Evolutionary conservation across 2,113 vertebrate species (phyloP), one percentile per base, ranked within the genome.

Genomic region (Lophochroa leadbeateri): DNA sequence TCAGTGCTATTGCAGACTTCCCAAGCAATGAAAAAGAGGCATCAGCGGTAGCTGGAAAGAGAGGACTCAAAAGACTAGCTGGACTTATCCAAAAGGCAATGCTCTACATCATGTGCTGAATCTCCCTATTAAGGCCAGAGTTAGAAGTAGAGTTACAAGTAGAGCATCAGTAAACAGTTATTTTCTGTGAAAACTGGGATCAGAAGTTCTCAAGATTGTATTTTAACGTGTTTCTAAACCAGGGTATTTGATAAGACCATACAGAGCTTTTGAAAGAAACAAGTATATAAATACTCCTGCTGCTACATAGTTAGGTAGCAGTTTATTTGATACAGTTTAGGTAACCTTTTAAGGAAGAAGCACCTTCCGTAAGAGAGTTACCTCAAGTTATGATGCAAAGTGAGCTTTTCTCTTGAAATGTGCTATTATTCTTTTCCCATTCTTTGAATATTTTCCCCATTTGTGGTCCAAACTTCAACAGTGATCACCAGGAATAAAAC

Each of bases 101-200:
- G 10, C 25, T 37, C 27, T 12, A 33, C 11, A 5, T 37, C 0
- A 1, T 16, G 8, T 71, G 7, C 14, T 46, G 43, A 82, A 58
- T 69, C 53, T 9, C 14, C 2, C 10, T 3, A 0, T 67, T 67
- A 53, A 47, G 72, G 29, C 64, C n/a, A n/a, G 35, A 39, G 43
- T 85, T 68, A 27, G 19, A 35, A 57, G 53, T 6, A 57, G 53
- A 33, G 18, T 57, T 57, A 13, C 33, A 57, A 25, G 7, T 24
- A 28, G 28, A 35, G 17, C 20, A 20, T 55, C n/a, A 27, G 29
- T 50, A 60, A 27, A 31, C 52, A 10, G 41, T 69, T 57, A 5
- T 9, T 52, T 37, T 84, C 25, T 7, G 3, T 50, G n/a, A 60
- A 82, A 86, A 61, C 28, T 19, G 19, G 31, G 10, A 52, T 82